Percentiles rank a stretch among this genome's conserved stretches.
Evolutionary conservation across 2,797 vertebrate genomes (phyloP).

Genomic region (Dicrostonyx torquatus): DNA sequence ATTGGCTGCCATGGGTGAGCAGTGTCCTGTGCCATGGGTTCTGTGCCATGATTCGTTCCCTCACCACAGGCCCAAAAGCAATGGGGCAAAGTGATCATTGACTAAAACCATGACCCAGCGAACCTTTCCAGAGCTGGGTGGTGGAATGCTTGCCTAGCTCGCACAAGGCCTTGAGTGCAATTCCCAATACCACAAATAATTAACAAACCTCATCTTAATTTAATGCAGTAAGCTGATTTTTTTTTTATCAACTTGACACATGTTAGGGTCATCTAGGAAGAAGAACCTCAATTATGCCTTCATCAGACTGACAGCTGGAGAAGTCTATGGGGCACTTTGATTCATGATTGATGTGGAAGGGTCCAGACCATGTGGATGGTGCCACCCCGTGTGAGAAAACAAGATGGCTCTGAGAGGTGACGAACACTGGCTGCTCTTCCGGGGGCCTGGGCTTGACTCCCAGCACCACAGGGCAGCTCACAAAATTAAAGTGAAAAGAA

Average conservation of each 20-base stretch:
- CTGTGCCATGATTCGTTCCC: not conserved
- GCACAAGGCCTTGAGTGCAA: not conserved
- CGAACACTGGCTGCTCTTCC: not conserved
- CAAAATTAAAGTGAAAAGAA: not conserved
- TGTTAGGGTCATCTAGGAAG: not conserved
- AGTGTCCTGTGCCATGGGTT: not conserved
- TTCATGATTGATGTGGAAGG: not conserved
- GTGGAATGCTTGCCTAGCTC: not conserved
- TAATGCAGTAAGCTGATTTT: not conserved
- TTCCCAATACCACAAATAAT: not conserved
- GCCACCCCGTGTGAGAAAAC: no score
- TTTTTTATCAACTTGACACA: not conserved
- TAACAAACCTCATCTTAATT: not conserved
- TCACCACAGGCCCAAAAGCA: not conserved
- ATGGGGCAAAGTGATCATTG: not conserved
- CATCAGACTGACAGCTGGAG: not conserved
- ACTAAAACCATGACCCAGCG: not conserved
- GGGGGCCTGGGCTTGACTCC: not conserved
- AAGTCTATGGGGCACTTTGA: no score
- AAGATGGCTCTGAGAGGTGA: not conserved
- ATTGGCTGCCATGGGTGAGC: not conserved
- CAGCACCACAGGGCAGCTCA: not conserved
- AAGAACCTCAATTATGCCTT: not conserved
- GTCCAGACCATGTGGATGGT: not conserved
- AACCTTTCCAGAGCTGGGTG: not conserved